These are phyloP conservation scores for Tylochromis polylepis DNA, from an alignment of 2,113 vertebrate species.

Conservation along the genomic window DNA sequence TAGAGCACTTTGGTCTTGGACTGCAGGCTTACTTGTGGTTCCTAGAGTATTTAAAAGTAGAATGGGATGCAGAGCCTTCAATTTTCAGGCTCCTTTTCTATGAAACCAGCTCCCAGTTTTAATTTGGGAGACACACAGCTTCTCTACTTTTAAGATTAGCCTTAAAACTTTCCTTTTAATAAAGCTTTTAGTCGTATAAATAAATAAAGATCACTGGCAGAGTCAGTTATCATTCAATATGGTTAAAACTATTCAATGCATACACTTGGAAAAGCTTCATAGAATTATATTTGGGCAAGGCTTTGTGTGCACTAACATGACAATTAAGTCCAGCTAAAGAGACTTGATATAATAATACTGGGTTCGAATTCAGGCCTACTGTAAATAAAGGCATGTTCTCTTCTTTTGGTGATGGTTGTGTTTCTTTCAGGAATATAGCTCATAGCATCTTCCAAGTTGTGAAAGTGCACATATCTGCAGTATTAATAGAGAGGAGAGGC, in stretches of 20 bases:
- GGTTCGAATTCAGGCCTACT: neutral
- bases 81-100: neutral
- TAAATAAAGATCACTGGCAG: no score
- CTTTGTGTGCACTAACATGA: no score
- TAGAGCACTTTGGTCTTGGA: no score
- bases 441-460: neutral
- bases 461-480: neutral
- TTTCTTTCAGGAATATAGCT: neutral
- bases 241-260: neutral
- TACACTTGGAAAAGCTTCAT: neutral
- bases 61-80: neutral
- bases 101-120: neutral
- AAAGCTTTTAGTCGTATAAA: neutral
- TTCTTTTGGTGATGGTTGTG: neutral
- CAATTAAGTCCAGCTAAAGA: neutral
- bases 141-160: neutral
- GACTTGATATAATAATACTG: neutral
- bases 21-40: no score
- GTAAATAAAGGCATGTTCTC: neutral
- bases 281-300: neutral
- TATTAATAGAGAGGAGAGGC: neutral
- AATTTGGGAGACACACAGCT: neutral
- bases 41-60: no score
- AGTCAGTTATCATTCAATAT: no score
- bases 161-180: rapidly evolving